Base-by-base conservation (phyloP, 2,113 vertebrate genomes). In the Ellobius talpinus region DNA sequence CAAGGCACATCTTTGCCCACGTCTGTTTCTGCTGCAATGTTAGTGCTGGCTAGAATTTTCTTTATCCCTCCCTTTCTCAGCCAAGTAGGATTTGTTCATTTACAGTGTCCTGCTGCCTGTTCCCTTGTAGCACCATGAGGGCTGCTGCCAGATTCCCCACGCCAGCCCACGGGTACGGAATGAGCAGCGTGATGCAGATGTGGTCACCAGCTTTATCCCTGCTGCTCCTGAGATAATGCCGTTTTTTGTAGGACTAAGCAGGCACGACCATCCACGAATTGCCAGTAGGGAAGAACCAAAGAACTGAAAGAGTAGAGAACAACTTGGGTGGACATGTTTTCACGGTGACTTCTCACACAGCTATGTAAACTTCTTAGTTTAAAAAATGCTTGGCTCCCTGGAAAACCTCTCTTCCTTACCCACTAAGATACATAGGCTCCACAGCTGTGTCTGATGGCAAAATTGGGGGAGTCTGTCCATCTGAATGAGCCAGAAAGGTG, bases 231-330 rank as follows among this genome's bases (percentile, higher is more conserved):
- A 81, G 70, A 92, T 92, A 76, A 92, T 85, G 79, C 63, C 82
- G 84, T 94, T 90, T 96, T 97, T 94, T 97, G 84, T 90, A 92
- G 92, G 93, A 89, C 87, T 93, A 92, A 94, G 93, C 87, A 79
- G 92, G 85, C 93, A 61, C 70, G 95, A 61, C 85, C 97, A 96
- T 96, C 97, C 95, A 95, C 50, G 0, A 77, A 72, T 12, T 90
- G 74, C 92, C 52, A 55, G 55, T 61, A 87, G 90, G 74, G 81
- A 72, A 81, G 63, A 86, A 82, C 24, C 66, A 70, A 86, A 5
- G 47, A 52, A n/a, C 9, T 79, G 39, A 96, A 73, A 36, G 55
- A 81, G 45, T 47, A 47, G 3, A 23, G 63, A 26, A 3, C 47
- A 65, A 52, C 21, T 5, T 58, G 26, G 50, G 81, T 86, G 2